phyloP scores from a whole-genome alignment of 1,140 invertebrate genomes.

The Nephotettix cincticeps region DNA sequence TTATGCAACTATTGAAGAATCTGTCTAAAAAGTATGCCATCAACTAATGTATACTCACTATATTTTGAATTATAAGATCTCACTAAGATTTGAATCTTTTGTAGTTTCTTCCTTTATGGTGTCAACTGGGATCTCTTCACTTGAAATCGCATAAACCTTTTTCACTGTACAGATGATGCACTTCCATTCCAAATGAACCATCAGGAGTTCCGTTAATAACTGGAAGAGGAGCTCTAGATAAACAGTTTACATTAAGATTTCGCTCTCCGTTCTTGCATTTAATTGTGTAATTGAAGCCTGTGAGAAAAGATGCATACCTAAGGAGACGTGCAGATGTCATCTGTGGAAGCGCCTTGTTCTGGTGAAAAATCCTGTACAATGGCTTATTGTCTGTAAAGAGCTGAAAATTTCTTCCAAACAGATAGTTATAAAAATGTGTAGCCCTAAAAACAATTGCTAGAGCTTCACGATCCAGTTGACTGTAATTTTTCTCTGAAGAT shows the following conservation, averaged over 20 bases:
- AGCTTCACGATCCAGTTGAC: slow-evolving; percentile 2
- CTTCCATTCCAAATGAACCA: neutral
- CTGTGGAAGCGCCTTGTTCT: slow-evolving; percentile 41
- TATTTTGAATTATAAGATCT: neutral
- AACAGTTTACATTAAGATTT: neutral
- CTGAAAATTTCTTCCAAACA: slow-evolving; percentile 49
- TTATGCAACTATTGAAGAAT: slow-evolving; percentile 34
- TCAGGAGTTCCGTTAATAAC: neutral
- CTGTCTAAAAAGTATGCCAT: slow-evolving; percentile 29
- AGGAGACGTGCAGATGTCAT: slow-evolving; percentile 43
- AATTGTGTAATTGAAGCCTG: slow-evolving; percentile 24
- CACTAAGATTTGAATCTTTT: slow-evolving; percentile 18
- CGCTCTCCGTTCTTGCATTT: neutral
- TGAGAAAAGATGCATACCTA: slow-evolving; percentile 45
- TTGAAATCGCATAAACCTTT: neutral
- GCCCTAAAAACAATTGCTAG: slow-evolving; percentile 18
- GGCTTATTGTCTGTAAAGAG: slow-evolving; percentile 52
- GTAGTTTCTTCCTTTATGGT: slow-evolving; percentile 19
- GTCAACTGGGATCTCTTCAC: neutral
- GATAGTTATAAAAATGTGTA: slow-evolving; percentile 49
- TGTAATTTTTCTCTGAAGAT: neutral
- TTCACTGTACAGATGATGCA: neutral
- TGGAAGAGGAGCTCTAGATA: neutral
- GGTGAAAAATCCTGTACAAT: slow-evolving; percentile 39
- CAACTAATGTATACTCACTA: slow-evolving; percentile 1